Conservation (phyloP, 2,888 invertebrate genomes). For the Chromoteleia sp. region DNA sequence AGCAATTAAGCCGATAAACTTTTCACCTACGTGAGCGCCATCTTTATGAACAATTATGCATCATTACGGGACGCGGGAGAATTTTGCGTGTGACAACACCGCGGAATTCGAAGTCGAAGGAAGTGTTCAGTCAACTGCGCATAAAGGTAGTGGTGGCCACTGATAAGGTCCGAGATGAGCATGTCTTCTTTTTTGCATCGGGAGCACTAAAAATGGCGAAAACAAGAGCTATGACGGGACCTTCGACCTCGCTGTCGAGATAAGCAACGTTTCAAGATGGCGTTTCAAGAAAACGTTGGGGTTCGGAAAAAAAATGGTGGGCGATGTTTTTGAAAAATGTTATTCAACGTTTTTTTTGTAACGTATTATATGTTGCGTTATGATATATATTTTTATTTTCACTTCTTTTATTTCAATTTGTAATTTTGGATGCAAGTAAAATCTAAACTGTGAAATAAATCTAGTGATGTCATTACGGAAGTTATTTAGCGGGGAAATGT, state of each 20-base stretch:
- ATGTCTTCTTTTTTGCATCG: conserved; percentile 41
- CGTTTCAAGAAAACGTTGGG: conserved; percentile 27
- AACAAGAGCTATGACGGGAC: conserved; percentile 60
- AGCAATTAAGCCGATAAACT: conserved; percentile 71
- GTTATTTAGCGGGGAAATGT: too few relatives aligned
- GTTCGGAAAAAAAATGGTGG: conserved; percentile 10
- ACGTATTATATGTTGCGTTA: too few relatives aligned
- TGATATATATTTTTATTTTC: too few relatives aligned
- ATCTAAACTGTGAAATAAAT: too few relatives aligned
- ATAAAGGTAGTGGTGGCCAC: conserved; percentile 54
- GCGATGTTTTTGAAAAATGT: too few relatives aligned
- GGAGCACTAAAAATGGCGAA: conserved; percentile 61
- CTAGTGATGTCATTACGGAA: too few relatives aligned
- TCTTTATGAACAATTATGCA: conserved; percentile 67
- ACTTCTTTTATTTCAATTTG: too few relatives aligned
- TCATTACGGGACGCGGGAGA: conserved; percentile 34
- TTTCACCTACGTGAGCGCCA: conserved; percentile 69
- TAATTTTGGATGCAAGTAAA: background rate
- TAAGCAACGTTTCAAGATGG: conserved; percentile 52
- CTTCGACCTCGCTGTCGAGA: conserved; percentile 64
- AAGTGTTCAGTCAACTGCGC: conserved; percentile 42
- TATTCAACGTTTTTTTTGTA: too few relatives aligned
- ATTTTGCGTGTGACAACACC: conserved; percentile 40
- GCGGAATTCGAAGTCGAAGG: conserved; percentile 31
- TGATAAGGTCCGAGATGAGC: conserved; percentile 60